Percentiles rank a stretch among this genome's conserved stretches.
Conservation (phyloP, 2,888 invertebrate species). For the Lamellibrachia columna region DNA sequence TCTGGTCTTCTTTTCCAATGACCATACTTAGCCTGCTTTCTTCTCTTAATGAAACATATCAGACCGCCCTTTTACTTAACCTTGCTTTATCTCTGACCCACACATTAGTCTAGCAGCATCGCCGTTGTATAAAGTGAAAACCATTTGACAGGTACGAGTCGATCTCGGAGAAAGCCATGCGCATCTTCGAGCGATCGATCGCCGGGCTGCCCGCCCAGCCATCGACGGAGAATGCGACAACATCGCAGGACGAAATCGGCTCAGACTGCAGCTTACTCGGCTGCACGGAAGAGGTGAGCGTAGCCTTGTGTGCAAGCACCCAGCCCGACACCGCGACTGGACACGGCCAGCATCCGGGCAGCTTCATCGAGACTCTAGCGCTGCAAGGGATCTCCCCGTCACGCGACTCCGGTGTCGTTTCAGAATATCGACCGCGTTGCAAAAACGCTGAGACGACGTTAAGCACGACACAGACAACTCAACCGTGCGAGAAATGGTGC, state of each 20-base stretch:
- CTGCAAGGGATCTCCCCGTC: not conserved
- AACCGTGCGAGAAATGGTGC: not conserved
- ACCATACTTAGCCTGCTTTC: no score
- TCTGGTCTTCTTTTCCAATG: no score
- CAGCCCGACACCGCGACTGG: not conserved
- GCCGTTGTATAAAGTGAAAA: not conserved
- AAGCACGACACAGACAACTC: not conserved
- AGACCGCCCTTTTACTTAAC: no score
- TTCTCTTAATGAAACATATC: no score
- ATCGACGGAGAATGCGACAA: not conserved
- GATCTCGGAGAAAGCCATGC: slow-evolving; percentile 7
- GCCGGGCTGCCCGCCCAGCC: not conserved
- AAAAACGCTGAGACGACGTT: not conserved
- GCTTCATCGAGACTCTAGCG: not conserved
- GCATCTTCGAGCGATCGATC: not conserved
- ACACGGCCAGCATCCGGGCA: not conserved
- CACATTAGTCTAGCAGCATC: not conserved
- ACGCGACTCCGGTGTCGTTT: not conserved
- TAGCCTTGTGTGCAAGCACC: not conserved
- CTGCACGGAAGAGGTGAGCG: not conserved
- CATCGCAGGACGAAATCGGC: not conserved
- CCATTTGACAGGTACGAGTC: not conserved
- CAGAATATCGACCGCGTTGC: not conserved
- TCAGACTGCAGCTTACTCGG: not conserved
- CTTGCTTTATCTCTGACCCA: no score